Base-by-base conservation (phyloP, 2,888 invertebrate species). In the Andrena camellia region DNA sequence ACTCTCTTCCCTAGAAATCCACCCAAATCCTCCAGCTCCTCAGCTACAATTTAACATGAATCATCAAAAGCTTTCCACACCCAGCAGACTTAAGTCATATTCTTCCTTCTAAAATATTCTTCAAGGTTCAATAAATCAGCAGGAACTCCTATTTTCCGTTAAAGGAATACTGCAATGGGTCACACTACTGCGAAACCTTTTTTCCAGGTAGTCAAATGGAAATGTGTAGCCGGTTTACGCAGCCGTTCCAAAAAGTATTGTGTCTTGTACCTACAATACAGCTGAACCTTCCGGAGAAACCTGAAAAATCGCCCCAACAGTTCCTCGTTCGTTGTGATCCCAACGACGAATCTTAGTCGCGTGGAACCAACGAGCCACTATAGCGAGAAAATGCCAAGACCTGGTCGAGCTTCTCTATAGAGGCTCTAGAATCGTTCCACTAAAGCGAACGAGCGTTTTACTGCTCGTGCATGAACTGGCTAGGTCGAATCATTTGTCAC, bases 211-310 rank as follows among this genome's bases (percentile, higher is more conserved):
- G 50, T n/a, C 20, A 33, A 54, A 60, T 31, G 67, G n/a, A 82
- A 84, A 83, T 86, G 78, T 80, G 84, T 73, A 75, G 66, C n/a
- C 42, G 67, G 71, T 81, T 86, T 84, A 83, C 78, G 80, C 78
- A 10, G 6, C 23, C 67, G 66, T 48, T 78, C 76, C 63, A 54
- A 52, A 54, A 84, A 78, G 80, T 81, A 84, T 86, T 86, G 83
- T 88, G 81, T 74, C 78, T 83, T 66, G 66, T 66, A 50, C 50
- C 72, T 81, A 70, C 57, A 67, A 42, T 67, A 67, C 63, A 26
- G 26, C 48, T 35, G 26, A 2, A 26, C 8, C 17, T 52, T 13
- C 35, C 35, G 10, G 13, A 68, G 60, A 13, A 72, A 64, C 78
- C 59, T 79, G 81, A 83, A 81, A 85, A 83, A 87, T 78, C 59